A percentile compares a stretch with the other conserved stretches of the same genome.
Conservation (phyloP, 2,113 vertebrate genomes). For the Microcebus tavaratra region DNA sequence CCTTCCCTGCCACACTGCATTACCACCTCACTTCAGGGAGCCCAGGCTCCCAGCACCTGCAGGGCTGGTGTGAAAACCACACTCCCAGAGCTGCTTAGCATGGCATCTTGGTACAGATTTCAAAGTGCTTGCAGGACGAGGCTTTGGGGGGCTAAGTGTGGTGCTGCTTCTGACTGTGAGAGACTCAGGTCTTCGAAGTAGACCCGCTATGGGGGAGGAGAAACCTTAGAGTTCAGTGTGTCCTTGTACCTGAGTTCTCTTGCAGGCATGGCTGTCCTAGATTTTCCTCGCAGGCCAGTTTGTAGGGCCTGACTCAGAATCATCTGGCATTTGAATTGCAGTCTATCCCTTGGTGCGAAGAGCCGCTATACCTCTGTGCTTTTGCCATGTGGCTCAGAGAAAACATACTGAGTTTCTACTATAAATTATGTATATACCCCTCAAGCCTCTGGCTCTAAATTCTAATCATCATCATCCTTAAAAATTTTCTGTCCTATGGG, state of each 20-base stretch:
- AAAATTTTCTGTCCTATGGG: not conserved
- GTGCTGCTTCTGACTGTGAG: not conserved
- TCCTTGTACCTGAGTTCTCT: too few relatives aligned
- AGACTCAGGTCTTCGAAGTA: too few relatives aligned
- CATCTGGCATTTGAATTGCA: not conserved
- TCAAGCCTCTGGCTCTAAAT: not conserved
- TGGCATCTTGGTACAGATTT: not conserved
- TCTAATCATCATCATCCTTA: not conserved
- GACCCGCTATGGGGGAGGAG: too few relatives aligned
- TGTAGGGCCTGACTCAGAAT: not conserved
- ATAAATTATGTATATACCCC: not conserved
- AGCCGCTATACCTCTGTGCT: not conserved
- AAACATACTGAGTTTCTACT: not conserved
- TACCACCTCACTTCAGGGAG: not conserved
- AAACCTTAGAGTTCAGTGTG: too few relatives aligned
- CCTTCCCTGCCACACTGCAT: not conserved
- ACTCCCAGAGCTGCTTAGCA: rapidly evolving
- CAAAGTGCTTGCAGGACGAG: not conserved
- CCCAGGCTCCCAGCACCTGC: rapidly evolving
- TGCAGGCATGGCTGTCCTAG: too few relatives aligned
- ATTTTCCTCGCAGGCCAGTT: not conserved
- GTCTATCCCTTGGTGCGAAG: not conserved
- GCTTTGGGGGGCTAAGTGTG: not conserved
- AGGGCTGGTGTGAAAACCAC: not conserved
- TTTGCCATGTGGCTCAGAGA: not conserved